These are phyloP conservation scores for Catharus ustulatus DNA, from an alignment of 2,797 vertebrate species.

Conservation along the genomic window DNA sequence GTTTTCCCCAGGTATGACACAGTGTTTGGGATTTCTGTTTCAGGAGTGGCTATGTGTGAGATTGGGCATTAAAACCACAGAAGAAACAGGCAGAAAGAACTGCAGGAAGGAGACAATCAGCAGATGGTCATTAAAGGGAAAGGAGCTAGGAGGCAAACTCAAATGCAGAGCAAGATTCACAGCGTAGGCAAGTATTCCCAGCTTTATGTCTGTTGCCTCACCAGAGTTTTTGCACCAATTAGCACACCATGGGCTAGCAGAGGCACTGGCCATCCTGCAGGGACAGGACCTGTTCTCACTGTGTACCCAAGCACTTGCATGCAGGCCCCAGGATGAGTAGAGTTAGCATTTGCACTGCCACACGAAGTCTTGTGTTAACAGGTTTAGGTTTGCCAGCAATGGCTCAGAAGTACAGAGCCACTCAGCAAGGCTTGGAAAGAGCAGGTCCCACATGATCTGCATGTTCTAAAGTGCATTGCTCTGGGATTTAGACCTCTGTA, in stretches of 20 bases:
- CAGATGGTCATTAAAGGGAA: not conserved
- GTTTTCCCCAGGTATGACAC: not conserved
- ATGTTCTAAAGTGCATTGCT: not conserved
- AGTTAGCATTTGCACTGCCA: conserved; percentile 45
- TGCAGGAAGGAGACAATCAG: conserved; percentile 9
- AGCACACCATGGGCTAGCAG: not conserved
- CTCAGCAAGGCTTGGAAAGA: conserved; percentile 64
- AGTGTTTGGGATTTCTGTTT: not conserved
- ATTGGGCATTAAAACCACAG: not conserved
- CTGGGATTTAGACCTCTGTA: not conserved
- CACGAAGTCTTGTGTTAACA: conserved; percentile 41
- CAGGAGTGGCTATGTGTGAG: not conserved
- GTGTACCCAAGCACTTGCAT: not conserved
- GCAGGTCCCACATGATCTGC: conserved; percentile 66
- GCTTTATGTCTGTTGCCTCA: not conserved
- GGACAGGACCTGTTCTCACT: not conserved
- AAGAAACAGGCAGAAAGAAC: conserved; percentile 43
- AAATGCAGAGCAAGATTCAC: not conserved
- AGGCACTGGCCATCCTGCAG: not conserved
- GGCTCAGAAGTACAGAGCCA: conserved; percentile 8
- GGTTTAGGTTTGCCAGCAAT: conserved; percentile 48
- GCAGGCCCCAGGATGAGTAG: conserved; percentile 36
- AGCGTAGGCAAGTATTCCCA: not conserved
- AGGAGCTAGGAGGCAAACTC: not conserved
- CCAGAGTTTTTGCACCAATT: not conserved